Conservation (phyloP, 2,888 invertebrate species). For the Calliscelio sp. region DNA sequence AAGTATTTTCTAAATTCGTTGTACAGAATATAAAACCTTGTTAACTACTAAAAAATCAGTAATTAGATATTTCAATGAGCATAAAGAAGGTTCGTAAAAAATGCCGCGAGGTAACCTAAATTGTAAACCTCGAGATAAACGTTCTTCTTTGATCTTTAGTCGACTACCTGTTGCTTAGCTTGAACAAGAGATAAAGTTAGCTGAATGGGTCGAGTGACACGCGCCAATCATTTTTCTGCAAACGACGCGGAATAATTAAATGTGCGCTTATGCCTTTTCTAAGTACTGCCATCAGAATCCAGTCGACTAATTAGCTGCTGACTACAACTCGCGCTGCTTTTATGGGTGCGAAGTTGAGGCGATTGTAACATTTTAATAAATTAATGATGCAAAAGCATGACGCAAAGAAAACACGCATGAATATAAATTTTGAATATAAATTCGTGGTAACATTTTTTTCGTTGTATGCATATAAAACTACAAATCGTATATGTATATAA, state of each 20-base stretch:
- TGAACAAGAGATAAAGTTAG: constrained; percentile 67
- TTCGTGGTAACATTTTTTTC: no score
- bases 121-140: constrained; percentile 51
- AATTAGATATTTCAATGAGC: no score
- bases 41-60: no score
- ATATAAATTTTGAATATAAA: constrained; percentile 4
- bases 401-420: constrained; percentile 9
- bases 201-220: constrained; percentile 67
- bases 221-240: constrained; percentile 68
- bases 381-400: constrained; percentile 48
- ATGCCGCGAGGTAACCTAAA: constrained; percentile 26
- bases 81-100: background rate
- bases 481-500: no score
- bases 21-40: no score
- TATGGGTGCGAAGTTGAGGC: constrained; percentile 36
- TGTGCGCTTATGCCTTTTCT: constrained; percentile 54
- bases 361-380: constrained; percentile 57
- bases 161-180: constrained; percentile 72
- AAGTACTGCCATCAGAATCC: constrained; percentile 49
- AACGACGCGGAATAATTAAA: constrained; percentile 63
- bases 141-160: constrained; percentile 65
- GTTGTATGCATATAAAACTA: no score
- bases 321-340: constrained; percentile 21
- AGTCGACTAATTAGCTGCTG: constrained; percentile 51
- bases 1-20: no score